Percentiles rank a stretch among this genome's conserved stretches.
phyloP scores from a whole-genome alignment of 2,113 vertebrate genomes.

The Elgaria multicarinata region DNA sequence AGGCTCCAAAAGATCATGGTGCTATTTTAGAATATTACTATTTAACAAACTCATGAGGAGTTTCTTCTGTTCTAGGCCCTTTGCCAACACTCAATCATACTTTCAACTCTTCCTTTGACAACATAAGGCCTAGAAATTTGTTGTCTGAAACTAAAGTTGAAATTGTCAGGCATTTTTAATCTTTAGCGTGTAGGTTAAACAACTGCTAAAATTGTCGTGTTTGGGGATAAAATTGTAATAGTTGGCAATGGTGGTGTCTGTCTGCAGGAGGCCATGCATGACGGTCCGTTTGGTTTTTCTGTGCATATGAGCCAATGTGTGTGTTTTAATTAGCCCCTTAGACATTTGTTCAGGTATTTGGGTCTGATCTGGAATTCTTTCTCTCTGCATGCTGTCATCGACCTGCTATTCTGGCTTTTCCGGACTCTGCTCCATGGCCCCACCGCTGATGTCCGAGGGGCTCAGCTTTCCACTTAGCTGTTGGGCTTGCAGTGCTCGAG shows the following conservation, averaged over 20 bases:
- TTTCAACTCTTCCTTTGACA: neutral
- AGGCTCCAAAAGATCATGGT: neutral
- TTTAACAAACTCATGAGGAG: neutral
- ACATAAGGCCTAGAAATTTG: neutral
- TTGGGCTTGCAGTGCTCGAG: constrained; percentile 22
- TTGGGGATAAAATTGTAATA: fast-evolving
- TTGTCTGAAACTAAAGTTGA: neutral
- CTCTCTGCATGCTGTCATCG: neutral
- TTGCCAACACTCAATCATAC: neutral
- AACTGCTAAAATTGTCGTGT: neutral
- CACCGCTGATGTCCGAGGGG: constrained; percentile 21
- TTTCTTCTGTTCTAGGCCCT: neutral
- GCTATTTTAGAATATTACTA: neutral
- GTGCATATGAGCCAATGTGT: constrained; percentile 8
- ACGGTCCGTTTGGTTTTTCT: neutral
- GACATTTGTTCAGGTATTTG: constrained; percentile 26
- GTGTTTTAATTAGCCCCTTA: constrained; percentile 35
- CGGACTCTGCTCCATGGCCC: neutral
- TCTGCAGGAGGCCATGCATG: neutral
- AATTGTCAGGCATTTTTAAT: neutral
- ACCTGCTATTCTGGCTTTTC: constrained; percentile 11
- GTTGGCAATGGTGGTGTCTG: fast-evolving
- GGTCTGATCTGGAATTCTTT: constrained; percentile 11
- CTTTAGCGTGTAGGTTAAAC: neutral
- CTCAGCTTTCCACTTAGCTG: constrained; percentile 43